Evolutionary conservation across 2,888 invertebrate species (phyloP), one percentile per base, ranked within the genome.

Genomic region (Hemaris fuciformis): DNA sequence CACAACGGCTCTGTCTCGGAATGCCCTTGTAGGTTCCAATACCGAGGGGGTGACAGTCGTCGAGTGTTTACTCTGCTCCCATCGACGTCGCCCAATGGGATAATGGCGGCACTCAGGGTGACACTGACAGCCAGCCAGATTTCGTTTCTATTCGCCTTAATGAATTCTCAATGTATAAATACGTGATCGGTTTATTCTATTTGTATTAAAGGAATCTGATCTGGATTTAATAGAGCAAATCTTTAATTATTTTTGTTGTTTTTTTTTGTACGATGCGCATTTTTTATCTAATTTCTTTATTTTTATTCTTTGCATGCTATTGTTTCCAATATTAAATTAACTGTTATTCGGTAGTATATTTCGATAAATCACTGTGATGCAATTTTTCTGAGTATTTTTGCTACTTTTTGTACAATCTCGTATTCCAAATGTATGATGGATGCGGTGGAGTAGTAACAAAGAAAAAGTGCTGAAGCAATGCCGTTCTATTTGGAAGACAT

Each of bases 1-100:
- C 53, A 53, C 60, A 60, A 60, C 53, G 25, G 27, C 41, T 45
- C 31, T 41, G 25, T 53, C 53, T 60, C 61, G 34, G 57, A 46
- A 53, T 45, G 45, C 57, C 57, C 61, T 57, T 46, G 46, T 46
- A 61, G n/a, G 31, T 34, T 56, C 61, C 57, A 45, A 57, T 61
- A 61, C 38, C 42, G 46, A 45, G 57, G 53, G n/a, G 61, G 78
- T 77, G 84, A 80, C 77, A 77, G 74, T 67, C 69, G 63, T n/a
- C n/a, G 76, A 88, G 88, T 89, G 88, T 89, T 89, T 88, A 82
- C 83, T 73, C 74, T 76, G 75, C 83, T 77, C 82, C 83, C 83
- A 82, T 80, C 86, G 74, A 76, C 80, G 80, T 76, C 80, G 77
- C 71, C 70, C 77, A 84, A 84, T 80, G 84, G 85, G 85, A 85